Evolutionary conservation across 2,113 vertebrate genomes (phyloP).

Genomic region (Silurus asotus): DNA sequence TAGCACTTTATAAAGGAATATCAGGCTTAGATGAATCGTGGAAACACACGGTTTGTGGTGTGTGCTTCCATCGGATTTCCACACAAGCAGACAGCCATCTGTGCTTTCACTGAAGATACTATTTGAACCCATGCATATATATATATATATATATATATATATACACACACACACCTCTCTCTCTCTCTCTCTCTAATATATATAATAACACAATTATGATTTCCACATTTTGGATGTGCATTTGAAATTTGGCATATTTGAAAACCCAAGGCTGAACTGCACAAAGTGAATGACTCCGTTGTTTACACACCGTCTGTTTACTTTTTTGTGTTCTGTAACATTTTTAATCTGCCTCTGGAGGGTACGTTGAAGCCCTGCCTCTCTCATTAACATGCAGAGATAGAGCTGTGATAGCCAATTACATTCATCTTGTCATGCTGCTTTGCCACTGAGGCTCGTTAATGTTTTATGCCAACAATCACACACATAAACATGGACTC

Average conservation of each 20-base stretch:
- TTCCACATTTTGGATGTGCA: background rate
- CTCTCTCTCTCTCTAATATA: too few relatives aligned
- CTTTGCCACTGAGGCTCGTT: constrained; percentile 72
- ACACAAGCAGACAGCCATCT: background rate
- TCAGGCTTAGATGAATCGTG: background rate
- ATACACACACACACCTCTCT: too few relatives aligned
- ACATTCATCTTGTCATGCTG: constrained; percentile 78
- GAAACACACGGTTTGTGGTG: background rate
- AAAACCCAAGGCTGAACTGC: background rate
- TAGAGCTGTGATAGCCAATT: constrained; percentile 78
- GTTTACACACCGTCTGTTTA: constrained; percentile 44
- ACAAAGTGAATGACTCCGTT: background rate
- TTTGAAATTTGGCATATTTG: background rate
- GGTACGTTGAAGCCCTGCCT: constrained; percentile 72
- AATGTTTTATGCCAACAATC: constrained; percentile 77
- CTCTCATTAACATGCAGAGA: constrained; percentile 80
- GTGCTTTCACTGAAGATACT: background rate
- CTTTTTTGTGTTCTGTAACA: constrained; percentile 64
- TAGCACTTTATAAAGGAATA: background rate
- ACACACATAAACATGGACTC: constrained; percentile 65
- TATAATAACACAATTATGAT: background rate
- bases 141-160: too few relatives aligned
- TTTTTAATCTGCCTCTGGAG: constrained; percentile 66
- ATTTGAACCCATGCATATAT: background rate
- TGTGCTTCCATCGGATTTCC: background rate